These are phyloP conservation scores for Psix sp. DNA, from an alignment of 1,140 invertebrate genomes.

Conservation along the genomic window DNA sequence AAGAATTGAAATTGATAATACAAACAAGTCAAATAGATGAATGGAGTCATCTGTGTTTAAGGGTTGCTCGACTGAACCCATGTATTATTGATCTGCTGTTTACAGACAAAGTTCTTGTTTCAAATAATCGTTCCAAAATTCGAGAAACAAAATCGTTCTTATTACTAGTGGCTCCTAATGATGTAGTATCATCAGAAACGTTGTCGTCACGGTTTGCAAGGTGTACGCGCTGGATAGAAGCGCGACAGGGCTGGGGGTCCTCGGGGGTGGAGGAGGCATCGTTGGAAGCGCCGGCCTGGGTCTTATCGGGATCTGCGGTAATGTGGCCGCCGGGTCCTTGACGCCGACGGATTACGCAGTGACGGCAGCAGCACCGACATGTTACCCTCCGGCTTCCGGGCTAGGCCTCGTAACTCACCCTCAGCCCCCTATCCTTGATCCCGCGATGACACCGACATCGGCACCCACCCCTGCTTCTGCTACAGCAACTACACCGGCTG, in stretches of 20 bases:
- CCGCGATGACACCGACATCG: conserved; percentile 67
- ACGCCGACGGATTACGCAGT: conserved; percentile 72
- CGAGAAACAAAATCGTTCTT: no score
- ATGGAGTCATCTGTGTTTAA: no score
- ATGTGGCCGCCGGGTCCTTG: conserved; percentile 63
- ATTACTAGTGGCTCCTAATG: no score
- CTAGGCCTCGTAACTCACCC: conserved; percentile 63
- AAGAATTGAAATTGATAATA: no score
- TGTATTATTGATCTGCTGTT: no score
- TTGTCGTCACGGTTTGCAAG: conserved; percentile 70
- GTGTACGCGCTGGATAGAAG: conserved; percentile 77
- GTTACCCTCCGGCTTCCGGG: conserved; percentile 68
- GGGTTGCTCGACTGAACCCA: no score
- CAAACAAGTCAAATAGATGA: no score
- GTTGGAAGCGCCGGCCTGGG: conserved; percentile 63
- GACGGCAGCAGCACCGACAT: conserved; percentile 66
- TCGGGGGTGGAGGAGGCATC: conserved; percentile 69
- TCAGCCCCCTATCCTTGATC: conserved; percentile 69
- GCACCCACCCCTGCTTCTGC: conserved; percentile 67
- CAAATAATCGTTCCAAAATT: no score
- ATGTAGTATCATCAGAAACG: conserved; percentile 65
- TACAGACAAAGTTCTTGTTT: no score
- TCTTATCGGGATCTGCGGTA: conserved; percentile 70
- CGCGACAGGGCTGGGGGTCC: conserved; percentile 74
- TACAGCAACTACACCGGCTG: conserved; percentile 61